Evolutionary conservation across 2,888 invertebrate species (phyloP).

Genomic region (Microctonus brassicae): DNA sequence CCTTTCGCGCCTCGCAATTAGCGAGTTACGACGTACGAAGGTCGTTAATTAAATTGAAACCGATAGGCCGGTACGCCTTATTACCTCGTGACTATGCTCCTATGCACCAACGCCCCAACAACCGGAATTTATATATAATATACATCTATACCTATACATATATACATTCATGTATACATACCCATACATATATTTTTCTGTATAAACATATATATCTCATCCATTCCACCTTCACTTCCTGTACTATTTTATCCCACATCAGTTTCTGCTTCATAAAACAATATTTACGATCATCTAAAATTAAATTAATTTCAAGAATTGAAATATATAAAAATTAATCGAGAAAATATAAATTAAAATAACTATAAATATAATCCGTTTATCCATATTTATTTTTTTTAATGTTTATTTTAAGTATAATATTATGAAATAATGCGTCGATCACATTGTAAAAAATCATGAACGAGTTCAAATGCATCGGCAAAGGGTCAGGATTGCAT

Average conservation of each 20-base stretch:
- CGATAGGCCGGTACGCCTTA: slow-evolving; percentile 50
- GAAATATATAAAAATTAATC: background rate
- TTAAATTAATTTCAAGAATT: background rate
- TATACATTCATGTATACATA: background rate
- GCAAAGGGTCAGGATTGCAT: background rate
- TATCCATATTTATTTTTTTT: background rate
- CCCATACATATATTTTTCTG: background rate
- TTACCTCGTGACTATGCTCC: slow-evolving; percentile 5
- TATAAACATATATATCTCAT: background rate
- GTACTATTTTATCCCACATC: background rate
- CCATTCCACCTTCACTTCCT: slow-evolving; percentile 19
- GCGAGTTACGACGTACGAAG: slow-evolving; percentile 61
- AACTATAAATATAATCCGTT: background rate
- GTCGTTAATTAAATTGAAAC: slow-evolving; percentile 64
- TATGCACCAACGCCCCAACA: background rate
- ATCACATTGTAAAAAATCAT: background rate
- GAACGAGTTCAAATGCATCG: background rate
- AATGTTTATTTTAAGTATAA: background rate
- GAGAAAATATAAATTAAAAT: background rate
- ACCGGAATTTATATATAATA: slow-evolving; percentile 2
- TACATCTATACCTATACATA: background rate
- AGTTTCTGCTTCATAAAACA: slow-evolving; percentile 1
- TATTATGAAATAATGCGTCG: background rate
- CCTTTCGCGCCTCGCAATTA: slow-evolving; percentile 59
- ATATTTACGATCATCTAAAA: slow-evolving; percentile 21